These are phyloP conservation scores for Drosophila nigromelanica DNA, from an alignment of 1,140 invertebrate genomes.

Conservation along the genomic window DNA sequence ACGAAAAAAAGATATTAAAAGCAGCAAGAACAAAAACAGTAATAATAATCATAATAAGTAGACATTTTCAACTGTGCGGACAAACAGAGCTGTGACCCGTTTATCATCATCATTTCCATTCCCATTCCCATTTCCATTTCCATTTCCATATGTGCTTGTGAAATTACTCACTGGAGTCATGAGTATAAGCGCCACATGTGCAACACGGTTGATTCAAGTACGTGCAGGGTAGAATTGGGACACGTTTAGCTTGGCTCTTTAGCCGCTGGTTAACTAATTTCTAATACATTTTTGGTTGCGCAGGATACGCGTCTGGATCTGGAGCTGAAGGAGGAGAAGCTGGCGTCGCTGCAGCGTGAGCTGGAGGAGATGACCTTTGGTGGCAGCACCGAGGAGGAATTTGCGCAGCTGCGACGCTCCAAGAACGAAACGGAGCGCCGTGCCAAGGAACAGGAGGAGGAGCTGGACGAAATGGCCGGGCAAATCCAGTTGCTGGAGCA, in stretches of 20 bases:
- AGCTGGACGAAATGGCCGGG: conserved; percentile 96
- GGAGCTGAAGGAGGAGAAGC: conserved; percentile 93
- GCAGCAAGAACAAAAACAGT: conserved; percentile 19
- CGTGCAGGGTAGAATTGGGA: not conserved
- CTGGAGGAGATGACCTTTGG: conserved; percentile 93
- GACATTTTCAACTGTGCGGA: conserved; percentile 26
- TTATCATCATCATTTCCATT: conserved; percentile 21
- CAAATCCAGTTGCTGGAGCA: conserved; percentile 94
- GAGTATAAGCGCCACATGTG: conserved; percentile 66
- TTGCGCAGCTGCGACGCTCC: conserved; percentile 90
- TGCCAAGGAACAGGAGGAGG: conserved; percentile 96
- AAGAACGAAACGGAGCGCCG: conserved; percentile 95
- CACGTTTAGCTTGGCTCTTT: not conserved
- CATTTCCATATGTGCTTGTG: conserved; percentile 16
- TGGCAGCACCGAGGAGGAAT: conserved; percentile 93
- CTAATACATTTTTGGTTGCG: not conserved
- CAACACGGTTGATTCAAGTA: conserved; percentile 65
- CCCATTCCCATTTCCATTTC: conserved; percentile 12
- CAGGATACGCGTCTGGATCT: conserved; percentile 94
- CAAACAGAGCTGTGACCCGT: conserved; percentile 20
- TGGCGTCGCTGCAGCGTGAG: conserved; percentile 90
- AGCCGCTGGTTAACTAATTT: not conserved
- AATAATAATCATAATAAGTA: conserved; percentile 37
- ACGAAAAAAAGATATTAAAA: conserved; percentile 40
- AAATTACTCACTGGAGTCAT: conserved; percentile 48